Base-by-base conservation (phyloP, 2,888 invertebrate genomes). In the Microctonus aethiopoides region DNA sequence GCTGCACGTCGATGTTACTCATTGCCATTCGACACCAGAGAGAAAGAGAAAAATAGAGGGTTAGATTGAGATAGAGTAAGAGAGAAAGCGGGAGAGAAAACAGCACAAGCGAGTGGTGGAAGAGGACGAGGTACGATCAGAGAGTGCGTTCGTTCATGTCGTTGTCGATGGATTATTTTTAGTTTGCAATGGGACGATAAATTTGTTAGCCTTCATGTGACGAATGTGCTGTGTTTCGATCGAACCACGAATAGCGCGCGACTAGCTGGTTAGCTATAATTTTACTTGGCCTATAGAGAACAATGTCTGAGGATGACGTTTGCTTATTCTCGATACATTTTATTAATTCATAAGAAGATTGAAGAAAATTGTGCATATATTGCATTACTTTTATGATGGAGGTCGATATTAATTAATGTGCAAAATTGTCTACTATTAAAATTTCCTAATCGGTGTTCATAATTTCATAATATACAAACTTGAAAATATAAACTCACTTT, bases 141-240 rank as follows among this genome's bases (percentile, higher is more conserved):
- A 32, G 72, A 75, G 78, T 80, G 76, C 78, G 79, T 82, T 79
- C 80, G 71, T 78, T 77, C 57, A 51, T 56, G 71, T 70, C 60
- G 75, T 74, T 78, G 74, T 73, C 80, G 76, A 75, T 77, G 77
- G 79, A 32, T 67, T 62, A 63, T 61, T 67, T 57, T 62, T 61
- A 77, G 77, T 77, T 74, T 74, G 69, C 66, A 70, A 67, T 74
- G 75, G 65, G 68, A 72, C 80, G 75, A 82, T 85, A 84, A 84
- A 85, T 84, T 78, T 74, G 78, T 78, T 80, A 81, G 77, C 77
- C 75, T 20, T 76, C 67, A 71, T 66, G 68, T 81, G 79, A 81
- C 77, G 78, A 77, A 79, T 76, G 76, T 75, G 78, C 75, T 78
- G 77, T 81, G 82, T 80, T 82, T 83, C 82, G 80, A 83, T 81